A percentile compares a stretch with the other conserved stretches of the same genome.
Evolutionary conservation across 2,113 vertebrate genomes (phyloP).

Genomic region (Neomonachus schauinslandi): DNA sequence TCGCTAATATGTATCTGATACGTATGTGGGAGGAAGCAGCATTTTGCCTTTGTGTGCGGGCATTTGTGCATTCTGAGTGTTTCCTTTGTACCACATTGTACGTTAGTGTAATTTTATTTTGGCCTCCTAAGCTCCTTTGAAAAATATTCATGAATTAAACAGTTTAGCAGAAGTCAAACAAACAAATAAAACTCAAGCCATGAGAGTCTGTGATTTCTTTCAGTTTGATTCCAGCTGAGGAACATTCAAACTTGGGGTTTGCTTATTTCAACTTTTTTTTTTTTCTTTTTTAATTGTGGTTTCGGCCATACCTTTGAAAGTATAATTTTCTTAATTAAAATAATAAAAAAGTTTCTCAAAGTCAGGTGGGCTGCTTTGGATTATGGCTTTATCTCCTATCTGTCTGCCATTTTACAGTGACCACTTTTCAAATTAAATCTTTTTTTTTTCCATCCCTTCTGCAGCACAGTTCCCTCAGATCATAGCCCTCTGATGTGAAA

Average conservation of each 20-base stretch:
- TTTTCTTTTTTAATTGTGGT: not conserved
- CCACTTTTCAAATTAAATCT: not conserved
- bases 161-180: not conserved
- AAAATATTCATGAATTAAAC: not conserved
- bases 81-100: not conserved
- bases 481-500: slow-evolving; percentile 40
- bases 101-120: not conserved
- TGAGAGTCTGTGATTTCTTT: not conserved
- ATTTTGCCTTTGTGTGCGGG: not conserved
- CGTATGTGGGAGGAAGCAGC: not conserved
- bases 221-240: not conserved
- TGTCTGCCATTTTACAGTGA: not conserved
- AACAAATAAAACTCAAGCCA: not conserved
- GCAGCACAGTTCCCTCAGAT: not conserved
- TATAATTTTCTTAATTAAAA: slow-evolving; percentile 6
- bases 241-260: not conserved
- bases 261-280: slow-evolving; percentile 12
- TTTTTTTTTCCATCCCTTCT: not conserved
- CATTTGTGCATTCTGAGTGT: not conserved
- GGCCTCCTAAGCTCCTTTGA: not conserved
- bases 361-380: not conserved
- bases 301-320: not conserved
- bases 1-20: not conserved
- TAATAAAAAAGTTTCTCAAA: slow-evolving; percentile 9
- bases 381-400: not conserved